Evolutionary conservation across 2,113 vertebrate species (phyloP).

Genomic region (Herpetotheres cachinnans): DNA sequence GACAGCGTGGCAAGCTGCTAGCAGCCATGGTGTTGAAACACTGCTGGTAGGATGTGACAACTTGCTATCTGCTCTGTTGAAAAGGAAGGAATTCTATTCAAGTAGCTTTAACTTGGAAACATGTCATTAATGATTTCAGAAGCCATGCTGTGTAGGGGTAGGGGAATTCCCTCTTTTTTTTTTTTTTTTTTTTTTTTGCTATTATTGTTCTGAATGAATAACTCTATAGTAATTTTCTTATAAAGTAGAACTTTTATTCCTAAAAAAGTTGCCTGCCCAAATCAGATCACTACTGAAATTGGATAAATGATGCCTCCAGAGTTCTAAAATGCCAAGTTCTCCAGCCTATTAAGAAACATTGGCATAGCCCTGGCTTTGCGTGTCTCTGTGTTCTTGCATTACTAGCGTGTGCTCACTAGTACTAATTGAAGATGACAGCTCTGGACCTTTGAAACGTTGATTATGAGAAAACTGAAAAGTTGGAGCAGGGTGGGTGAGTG

Average conservation of each 20-base stretch:
- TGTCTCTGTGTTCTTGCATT: not conserved
- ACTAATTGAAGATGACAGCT: not conserved
- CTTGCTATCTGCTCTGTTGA: not conserved
- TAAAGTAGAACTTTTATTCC: not conserved
- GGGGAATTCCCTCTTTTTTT: not conserved
- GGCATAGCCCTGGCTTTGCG: not conserved
- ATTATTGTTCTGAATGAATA: not conserved
- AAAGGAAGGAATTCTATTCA: not conserved
- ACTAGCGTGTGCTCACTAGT: rapidly evolving
- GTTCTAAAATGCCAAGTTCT: not conserved
- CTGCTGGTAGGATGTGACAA: not conserved
- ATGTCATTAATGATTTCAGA: not conserved
- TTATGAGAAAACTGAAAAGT: not conserved
- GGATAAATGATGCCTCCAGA: not conserved
- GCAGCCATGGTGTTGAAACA: not conserved
- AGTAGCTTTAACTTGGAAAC: not conserved
- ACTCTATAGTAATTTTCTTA: not conserved
- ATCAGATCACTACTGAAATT: not conserved
- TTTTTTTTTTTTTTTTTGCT: not conserved
- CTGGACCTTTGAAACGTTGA: not conserved
- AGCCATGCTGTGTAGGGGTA: not conserved
- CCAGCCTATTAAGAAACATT: not conserved
- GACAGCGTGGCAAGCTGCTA: not conserved
- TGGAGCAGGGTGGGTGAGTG: not conserved
- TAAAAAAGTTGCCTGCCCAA: not conserved